Evolutionary conservation across 1,140 invertebrate genomes (phyloP).

Genomic region (Ericerus pela): DNA sequence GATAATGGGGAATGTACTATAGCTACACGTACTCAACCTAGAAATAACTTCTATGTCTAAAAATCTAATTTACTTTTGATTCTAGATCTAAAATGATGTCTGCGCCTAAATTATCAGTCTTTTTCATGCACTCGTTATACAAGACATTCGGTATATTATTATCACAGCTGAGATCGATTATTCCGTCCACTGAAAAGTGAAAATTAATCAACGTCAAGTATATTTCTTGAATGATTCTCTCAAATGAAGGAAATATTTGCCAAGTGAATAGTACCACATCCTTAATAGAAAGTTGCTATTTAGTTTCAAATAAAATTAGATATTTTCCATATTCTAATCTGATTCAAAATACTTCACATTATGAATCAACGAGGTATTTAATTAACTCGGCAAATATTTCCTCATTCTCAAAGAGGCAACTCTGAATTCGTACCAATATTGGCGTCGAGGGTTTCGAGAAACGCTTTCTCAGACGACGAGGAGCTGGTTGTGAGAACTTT

Average conservation of each 20-base stretch:
- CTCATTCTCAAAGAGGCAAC: not conserved
- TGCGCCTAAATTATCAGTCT: slow-evolving; percentile 35
- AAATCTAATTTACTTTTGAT: slow-evolving; percentile 25
- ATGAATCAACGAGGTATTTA: too few relatives aligned
- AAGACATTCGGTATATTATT: slow-evolving; percentile 28
- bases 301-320: too few relatives aligned
- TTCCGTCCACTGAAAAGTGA: not conserved
- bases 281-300: too few relatives aligned
- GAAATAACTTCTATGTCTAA: too few relatives aligned
- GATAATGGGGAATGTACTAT: too few relatives aligned
- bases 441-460: slow-evolving; percentile 30
- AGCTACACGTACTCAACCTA: too few relatives aligned
- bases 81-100: slow-evolving; percentile 36
- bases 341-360: too few relatives aligned
- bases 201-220: not conserved
- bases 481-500: slow-evolving; percentile 34
- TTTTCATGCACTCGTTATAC: slow-evolving; percentile 32
- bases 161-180: not conserved
- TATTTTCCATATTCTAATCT: too few relatives aligned
- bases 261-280: too few relatives aligned
- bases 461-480: slow-evolving; percentile 31
- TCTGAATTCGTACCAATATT: slow-evolving; percentile 25
- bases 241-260: too few relatives aligned
- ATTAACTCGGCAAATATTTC: too few relatives aligned
- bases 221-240: not conserved